phyloP scores from a whole-genome alignment of 2,888 invertebrate species.

The Phengaris alcon region DNA sequence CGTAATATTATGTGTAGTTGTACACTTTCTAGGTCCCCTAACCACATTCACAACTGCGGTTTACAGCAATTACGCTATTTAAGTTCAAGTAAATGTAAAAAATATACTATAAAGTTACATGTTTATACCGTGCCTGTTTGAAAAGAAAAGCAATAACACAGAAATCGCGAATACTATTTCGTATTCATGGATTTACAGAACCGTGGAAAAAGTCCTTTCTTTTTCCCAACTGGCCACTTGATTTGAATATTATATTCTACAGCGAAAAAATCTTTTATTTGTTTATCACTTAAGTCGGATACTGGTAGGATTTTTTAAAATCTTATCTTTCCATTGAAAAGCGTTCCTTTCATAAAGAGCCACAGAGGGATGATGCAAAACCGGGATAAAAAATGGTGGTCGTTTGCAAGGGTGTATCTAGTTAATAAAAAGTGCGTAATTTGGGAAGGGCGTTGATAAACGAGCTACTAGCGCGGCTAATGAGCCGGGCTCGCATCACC shows the following conservation, averaged over 20 bases:
- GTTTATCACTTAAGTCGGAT: neutral
- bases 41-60: neutral
- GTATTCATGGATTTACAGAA: constrained; percentile 3
- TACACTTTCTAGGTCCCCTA: neutral
- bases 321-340: constrained; percentile 19
- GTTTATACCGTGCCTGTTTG: neutral
- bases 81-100: neutral
- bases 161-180: neutral
- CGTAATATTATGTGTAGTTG: neutral
- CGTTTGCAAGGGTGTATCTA: constrained; percentile 67
- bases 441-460: constrained; percentile 68
- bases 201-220: neutral
- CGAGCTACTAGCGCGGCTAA: constrained; percentile 61
- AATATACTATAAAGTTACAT: neutral
- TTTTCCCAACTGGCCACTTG: constrained; percentile 7
- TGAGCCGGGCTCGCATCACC: constrained; percentile 48
- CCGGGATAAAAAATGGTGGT: constrained; percentile 60
- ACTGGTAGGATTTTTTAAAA: neutral
- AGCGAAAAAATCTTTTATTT: constrained; percentile 14
- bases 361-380: constrained; percentile 34
- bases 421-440: constrained; percentile 69
- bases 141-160: neutral
- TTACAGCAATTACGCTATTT: neutral
- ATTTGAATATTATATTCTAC: constrained; percentile 15
- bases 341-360: constrained; percentile 6